A percentile compares a stretch with the other conserved stretches of the same genome.
Conservation (phyloP, 2,113 vertebrate genomes). For the Chionomys nivalis region DNA sequence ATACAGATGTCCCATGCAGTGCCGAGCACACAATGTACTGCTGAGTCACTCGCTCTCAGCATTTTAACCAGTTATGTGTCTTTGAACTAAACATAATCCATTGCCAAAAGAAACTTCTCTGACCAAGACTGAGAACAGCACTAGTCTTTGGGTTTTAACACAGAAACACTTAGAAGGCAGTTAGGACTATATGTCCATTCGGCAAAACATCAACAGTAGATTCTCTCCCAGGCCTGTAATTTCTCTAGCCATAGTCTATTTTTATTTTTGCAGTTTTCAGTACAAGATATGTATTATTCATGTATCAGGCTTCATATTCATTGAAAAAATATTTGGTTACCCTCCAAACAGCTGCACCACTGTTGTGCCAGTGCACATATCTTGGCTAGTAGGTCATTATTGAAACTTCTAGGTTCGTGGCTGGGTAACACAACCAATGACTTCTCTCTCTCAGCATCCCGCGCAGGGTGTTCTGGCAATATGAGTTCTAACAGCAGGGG, state of each 20-base stretch:
- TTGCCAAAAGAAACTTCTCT: not conserved
- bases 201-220: not conserved
- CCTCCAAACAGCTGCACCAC: not conserved
- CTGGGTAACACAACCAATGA: not conserved
- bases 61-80: no score
- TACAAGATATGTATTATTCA: not conserved
- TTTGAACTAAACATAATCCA: not conserved
- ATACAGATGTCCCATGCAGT: not conserved
- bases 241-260: not conserved
- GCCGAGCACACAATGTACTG: not conserved
- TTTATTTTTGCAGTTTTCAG: not conserved
- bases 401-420: not conserved
- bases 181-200: not conserved
- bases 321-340: not conserved
- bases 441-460: not conserved
- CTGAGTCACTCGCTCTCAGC: not conserved
- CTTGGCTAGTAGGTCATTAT: not conserved
- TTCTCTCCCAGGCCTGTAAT: no score
- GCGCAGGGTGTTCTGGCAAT: not conserved
- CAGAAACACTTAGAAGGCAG: not conserved
- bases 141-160: not conserved
- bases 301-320: not conserved
- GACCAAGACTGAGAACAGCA: not conserved
- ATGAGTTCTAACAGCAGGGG: not conserved
- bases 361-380: not conserved